Percentiles rank a stretch among this genome's conserved stretches.
phyloP scores from a whole-genome alignment of 2,113 vertebrate species.

The Abramis brama region DNA sequence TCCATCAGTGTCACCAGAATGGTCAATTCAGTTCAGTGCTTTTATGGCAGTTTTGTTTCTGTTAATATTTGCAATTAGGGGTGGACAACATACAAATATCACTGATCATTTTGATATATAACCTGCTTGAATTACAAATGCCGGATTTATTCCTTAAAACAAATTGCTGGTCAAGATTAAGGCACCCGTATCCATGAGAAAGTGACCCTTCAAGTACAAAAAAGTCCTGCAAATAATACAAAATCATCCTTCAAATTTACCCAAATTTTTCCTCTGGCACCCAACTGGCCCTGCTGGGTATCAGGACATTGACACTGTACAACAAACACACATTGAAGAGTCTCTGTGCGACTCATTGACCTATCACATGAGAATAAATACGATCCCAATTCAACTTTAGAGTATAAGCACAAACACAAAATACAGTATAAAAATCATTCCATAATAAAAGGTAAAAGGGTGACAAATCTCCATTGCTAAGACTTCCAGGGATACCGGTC shows the following conservation, averaged over 20 bases:
- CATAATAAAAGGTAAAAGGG: constrained; percentile 46
- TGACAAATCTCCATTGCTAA: constrained; percentile 45
- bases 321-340: constrained; percentile 34
- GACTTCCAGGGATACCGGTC: constrained; percentile 28
- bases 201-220: constrained; percentile 53
- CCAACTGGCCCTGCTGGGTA: constrained; percentile 25
- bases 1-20: constrained; percentile 35
- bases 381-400: constrained; percentile 31
- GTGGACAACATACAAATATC: constrained; percentile 32
- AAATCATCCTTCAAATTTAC: constrained; percentile 45
- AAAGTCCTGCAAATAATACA: constrained; percentile 36
- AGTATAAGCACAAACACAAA: constrained; percentile 53
- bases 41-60: constrained; percentile 28
- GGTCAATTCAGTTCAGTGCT: constrained; percentile 5
- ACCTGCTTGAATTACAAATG: constrained; percentile 27
- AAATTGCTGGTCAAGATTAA: constrained; percentile 64
- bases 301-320: constrained; percentile 51
- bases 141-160: constrained; percentile 34
- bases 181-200: constrained; percentile 60
- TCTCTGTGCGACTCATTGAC: constrained; percentile 5
- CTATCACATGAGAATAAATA: constrained; percentile 61
- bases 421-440: constrained; percentile 46
- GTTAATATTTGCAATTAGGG: constrained; percentile 12
- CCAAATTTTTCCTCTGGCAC: constrained; percentile 6
- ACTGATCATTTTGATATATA: neutral